These are phyloP conservation scores for Pan troglodytes DNA, from an alignment of 2,113 vertebrate genomes.

Conservation along the genomic window DNA sequence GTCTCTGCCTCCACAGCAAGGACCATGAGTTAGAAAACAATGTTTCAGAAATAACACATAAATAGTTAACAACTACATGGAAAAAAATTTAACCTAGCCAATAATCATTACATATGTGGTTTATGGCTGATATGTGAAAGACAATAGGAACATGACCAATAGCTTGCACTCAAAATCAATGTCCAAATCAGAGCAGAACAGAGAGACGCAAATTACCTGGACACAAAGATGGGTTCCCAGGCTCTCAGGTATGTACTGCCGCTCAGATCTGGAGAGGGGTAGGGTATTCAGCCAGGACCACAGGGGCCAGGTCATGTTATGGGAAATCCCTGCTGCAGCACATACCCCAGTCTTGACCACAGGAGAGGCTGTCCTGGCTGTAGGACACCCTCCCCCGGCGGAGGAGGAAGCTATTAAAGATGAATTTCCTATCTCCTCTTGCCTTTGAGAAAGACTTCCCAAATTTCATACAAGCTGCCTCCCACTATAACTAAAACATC, in stretches of 20 bases:
- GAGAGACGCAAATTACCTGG: neutral
- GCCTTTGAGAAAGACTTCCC: neutral
- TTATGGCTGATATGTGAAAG: neutral
- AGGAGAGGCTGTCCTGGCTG: neutral
- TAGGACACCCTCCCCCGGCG: neutral
- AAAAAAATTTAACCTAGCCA: neutral
- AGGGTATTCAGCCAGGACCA: neutral
- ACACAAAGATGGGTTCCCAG: neutral
- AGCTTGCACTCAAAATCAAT: neutral
- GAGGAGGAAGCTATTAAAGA: neutral
- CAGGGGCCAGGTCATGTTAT: accelerated
- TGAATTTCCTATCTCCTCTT: neutral
- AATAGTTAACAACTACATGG: neutral
- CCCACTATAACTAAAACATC: neutral
- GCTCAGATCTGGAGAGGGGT: neutral
- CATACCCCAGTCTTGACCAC: neutral
- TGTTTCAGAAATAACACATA: neutral
- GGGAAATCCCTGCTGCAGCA: no score
- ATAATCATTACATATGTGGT: neutral
- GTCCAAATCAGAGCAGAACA: neutral
- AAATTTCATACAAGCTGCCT: neutral
- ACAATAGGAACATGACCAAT: neutral
- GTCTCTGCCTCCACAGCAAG: neutral
- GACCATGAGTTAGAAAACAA: neutral
- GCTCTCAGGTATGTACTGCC: no score